Base-by-base conservation (phyloP, 1,140 invertebrate genomes). In the Dermatophagoides farinae region DNA sequence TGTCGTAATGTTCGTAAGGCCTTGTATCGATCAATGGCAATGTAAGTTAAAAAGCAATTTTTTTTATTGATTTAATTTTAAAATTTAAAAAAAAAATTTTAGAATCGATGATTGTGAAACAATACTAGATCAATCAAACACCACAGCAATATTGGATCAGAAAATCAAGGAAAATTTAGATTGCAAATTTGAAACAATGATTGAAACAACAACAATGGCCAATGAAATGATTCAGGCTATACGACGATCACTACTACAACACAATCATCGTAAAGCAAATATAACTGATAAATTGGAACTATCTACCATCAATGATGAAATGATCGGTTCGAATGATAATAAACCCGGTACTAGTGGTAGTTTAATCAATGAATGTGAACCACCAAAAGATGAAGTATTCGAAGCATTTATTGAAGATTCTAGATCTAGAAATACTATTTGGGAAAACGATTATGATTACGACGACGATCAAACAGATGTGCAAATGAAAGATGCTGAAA, bases 321-420 rank as follows among this genome's bases (percentile, higher is more conserved):
- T 11, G 20, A n/a, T 25, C n/a, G 20, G 11, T 53, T 25, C 51
- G 20, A 53, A 53, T 53, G 31, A 31, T 31, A 31, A 31, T 31
- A 31, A 38, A 18, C 47, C 16, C 5, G 12, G 20, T 49, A 1
- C 44, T 50, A 37, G 22, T 50, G 8, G 50, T 10, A 20, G 22
- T 60, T 37, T n/a, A 31, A 31, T 31, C 31, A 2, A 31, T 2
- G 31, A 31, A 31, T 31, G 2, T 31, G 31, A 31, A 31, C 31
- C 31, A 31, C 31, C 44, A 16, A 25, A 47, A 40, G 58, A 60
- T 50, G 16, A 60, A 60, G 58, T 60, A 10, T 60, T 60, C 40
- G 58, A 60, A 50, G 58, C 58, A n/a, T 60, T 18, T 60, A 50
- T 60, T 12, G 9, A 51, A 4, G 8, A 31, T 31, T 31, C 14